A percentile compares a stretch with the other conserved stretches of the same genome.
Evolutionary conservation across 2,888 invertebrate species (phyloP).

Genomic region (Penaeus monodon): DNA sequence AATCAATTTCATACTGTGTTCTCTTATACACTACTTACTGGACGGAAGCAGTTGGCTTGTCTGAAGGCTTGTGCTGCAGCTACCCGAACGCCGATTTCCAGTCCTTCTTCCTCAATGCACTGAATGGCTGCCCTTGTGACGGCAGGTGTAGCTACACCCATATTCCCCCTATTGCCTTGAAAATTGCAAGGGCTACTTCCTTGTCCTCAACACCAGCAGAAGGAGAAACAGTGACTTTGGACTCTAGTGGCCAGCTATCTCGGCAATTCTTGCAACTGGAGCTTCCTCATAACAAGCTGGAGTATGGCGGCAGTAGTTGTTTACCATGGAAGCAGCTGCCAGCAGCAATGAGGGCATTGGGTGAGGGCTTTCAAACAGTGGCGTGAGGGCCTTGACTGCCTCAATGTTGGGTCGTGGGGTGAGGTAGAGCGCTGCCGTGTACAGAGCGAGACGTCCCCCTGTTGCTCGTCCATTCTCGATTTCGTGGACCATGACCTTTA

Average conservation of each 20-base stretch:
- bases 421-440: constrained; percentile 23
- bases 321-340: too few species aligned
- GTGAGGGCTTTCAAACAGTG: too few species aligned
- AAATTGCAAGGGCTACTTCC: constrained; percentile 13
- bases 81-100: constrained; percentile 13
- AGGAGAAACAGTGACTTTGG: neutral
- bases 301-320: too few species aligned
- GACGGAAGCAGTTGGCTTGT: neutral
- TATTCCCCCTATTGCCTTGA: constrained; percentile 50
- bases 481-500: constrained; percentile 39
- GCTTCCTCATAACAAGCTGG: too few species aligned
- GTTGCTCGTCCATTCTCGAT: constrained; percentile 17
- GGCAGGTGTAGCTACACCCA: constrained; percentile 9
- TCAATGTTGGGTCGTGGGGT: constrained; percentile 7
- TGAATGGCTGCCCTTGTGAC: neutral
- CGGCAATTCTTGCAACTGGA: too few species aligned
- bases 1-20: too few species aligned
- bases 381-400: too few species aligned
- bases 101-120: neutral
- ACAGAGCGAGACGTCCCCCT: constrained; percentile 19
- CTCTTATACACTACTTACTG: too few species aligned
- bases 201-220: neutral
- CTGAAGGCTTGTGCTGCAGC: constrained; percentile 33
- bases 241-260: too few species aligned
- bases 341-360: too few species aligned